Conservation (phyloP, 2,888 invertebrate species). For the Dynastes maya region DNA sequence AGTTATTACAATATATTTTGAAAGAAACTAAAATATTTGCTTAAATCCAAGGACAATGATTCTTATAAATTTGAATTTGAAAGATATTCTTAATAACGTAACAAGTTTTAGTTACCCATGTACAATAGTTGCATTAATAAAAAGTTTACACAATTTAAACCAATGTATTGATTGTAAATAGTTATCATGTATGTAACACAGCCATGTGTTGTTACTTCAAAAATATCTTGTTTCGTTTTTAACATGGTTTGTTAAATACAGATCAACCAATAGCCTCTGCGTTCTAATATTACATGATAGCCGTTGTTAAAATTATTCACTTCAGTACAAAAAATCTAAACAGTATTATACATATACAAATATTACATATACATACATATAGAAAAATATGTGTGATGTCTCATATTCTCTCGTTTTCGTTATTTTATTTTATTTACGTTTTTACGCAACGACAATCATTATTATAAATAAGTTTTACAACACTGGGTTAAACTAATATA, state of each 20-base stretch:
- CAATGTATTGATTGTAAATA: constrained; percentile 58
- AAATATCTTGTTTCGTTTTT: constrained; percentile 48
- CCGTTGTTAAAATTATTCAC: constrained; percentile 62
- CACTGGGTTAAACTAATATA: constrained; percentile 61
- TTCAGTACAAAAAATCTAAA: constrained; percentile 49
- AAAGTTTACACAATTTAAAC: constrained; percentile 62
- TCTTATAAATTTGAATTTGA: too few species aligned
- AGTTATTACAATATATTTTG: too few species aligned
- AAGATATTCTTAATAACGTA: too few species aligned
- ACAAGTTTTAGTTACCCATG: neutral
- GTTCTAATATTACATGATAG: constrained; percentile 61
- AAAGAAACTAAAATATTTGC: too few species aligned
- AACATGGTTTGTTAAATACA: constrained; percentile 65
- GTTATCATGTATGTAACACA: constrained; percentile 65
- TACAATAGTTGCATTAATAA: constrained; percentile 56
- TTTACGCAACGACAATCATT: constrained; percentile 48
- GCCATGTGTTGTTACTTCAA: constrained; percentile 60
- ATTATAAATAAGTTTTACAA: constrained; percentile 64
- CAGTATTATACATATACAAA: constrained; percentile 57
- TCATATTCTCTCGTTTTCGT: constrained; percentile 3
- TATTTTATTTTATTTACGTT: constrained; percentile 44
- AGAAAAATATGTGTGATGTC: constrained; percentile 50
- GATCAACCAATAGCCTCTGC: constrained; percentile 60
- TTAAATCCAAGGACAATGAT: too few species aligned
- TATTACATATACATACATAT: constrained; percentile 59